phyloP scores from a whole-genome alignment of 2,888 invertebrate species.

The Laspeyria flexula region DNA sequence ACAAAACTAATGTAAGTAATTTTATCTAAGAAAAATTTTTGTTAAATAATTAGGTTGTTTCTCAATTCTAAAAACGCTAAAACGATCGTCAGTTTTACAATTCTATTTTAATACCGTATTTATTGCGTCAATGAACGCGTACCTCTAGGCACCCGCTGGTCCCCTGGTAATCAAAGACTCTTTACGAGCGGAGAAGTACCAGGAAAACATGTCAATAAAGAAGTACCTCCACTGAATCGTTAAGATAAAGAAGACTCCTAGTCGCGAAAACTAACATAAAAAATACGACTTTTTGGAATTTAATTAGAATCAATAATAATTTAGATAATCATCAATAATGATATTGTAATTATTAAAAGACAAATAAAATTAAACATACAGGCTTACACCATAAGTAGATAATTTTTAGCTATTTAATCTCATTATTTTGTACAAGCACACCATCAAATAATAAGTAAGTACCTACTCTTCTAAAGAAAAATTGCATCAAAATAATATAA shows the following conservation, averaged over 20 bases:
- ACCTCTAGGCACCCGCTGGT: slow-evolving; percentile 3
- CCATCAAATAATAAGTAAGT: too few species aligned
- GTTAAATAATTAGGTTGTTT: too few species aligned
- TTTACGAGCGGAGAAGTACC: slow-evolving; percentile 9
- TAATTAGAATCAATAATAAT: background rate
- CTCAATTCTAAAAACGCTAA: background rate
- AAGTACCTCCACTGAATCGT: background rate
- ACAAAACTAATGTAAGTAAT: too few species aligned
- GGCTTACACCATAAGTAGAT: too few species aligned
- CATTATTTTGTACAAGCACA: too few species aligned
- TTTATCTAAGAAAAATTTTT: too few species aligned
- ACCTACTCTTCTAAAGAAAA: too few species aligned
- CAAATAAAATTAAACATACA: too few species aligned
- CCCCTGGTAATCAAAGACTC: slow-evolving; percentile 11
- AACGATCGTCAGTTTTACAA: slow-evolving; percentile 1
- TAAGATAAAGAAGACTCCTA: background rate
- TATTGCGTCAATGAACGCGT: slow-evolving; percentile 7
- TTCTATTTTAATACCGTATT: slow-evolving; percentile 5
- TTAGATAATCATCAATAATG: too few species aligned
- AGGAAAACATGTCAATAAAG: slow-evolving; percentile 9
- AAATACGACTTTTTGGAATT: background rate
- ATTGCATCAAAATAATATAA: too few species aligned
- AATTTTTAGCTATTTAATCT: too few species aligned
- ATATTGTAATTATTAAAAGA: too few species aligned
- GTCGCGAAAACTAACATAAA: background rate